Evolutionary conservation across 2,113 vertebrate genomes (phyloP), one percentile per base, ranked within the genome.

Genomic region (Eptesicus fuscus): DNA sequence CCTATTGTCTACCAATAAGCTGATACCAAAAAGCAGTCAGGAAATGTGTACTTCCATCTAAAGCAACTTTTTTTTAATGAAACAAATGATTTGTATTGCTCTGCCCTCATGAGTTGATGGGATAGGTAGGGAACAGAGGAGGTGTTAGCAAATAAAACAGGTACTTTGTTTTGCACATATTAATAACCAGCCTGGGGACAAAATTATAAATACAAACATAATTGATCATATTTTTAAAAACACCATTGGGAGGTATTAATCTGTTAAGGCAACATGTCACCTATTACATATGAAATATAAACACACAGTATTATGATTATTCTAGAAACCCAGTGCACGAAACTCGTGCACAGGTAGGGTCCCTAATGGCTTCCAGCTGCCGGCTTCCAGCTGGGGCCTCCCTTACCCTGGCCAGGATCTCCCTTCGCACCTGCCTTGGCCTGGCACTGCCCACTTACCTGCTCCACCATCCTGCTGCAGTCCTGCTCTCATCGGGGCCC

Each of bases 151-250:
- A 74, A 69, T 70, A 63, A 61, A 63, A n/a, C 12, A 4, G 12
- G 35, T 82, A n/a, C 65, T 78, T 84, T 90, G 37, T 92, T 77
- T 88, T 74, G 47, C 9, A 5, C 35, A 83, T 17, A 42, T 56
- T 70, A n/a, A 82, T 77, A 79, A 83, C 35, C 70, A 63, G 37
- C 14, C 25, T 76, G 35, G 42, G 17, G 32, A 69, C 9, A 91
- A 76, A 77, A 91, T 47, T 69, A 49, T 35, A 91, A 93, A 74
- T n/a, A 84, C 35, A 92, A 47, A 69, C n/a, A 86, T 73, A 95
- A 83, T 73, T 89, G 32, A 76, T 8, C 17, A 71, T 87, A 51
- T 71, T 83, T 80, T 87, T 63, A 74, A 20, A 80, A 35, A 65
- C 28, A 42, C 18, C 22, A 22, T 2, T 67, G 23, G 13, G 7